These are phyloP conservation scores for Machimus atricapillus DNA, from an alignment of 2,888 invertebrate species.

Conservation along the genomic window DNA sequence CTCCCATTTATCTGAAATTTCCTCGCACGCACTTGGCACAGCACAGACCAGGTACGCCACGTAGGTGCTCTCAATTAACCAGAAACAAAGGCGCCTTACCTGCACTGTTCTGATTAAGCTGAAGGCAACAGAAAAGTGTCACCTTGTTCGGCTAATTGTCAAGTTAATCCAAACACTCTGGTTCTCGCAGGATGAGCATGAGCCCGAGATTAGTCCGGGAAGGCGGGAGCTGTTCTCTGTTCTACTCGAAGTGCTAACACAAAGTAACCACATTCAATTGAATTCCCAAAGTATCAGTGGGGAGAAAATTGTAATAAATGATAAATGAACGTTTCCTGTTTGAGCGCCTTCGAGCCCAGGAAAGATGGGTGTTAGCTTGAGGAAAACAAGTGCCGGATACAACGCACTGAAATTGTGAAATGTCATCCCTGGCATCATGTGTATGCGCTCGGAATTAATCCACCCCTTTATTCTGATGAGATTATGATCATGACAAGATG, in stretches of 20 bases:
- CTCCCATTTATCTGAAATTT: not conserved
- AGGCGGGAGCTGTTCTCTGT: not conserved
- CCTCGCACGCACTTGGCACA: not conserved
- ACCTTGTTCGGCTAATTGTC: conserved; percentile 3
- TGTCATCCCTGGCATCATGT: not conserved
- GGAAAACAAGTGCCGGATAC: conserved; percentile 23
- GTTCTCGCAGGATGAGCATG: not conserved
- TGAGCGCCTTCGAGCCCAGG: conserved; percentile 26
- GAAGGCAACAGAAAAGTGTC: conserved; percentile 16
- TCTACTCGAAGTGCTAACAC: not conserved
- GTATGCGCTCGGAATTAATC: conserved; percentile 24
- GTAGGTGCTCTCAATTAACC: not conserved
- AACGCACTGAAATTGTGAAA: conserved; percentile 3
- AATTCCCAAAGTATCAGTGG: conserved; percentile 36
- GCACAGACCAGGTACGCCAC: not conserved
- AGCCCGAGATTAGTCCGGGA: not conserved
- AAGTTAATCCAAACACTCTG: not conserved
- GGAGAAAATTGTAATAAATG: conserved; percentile 42
- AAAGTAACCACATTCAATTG: conserved; percentile 35
- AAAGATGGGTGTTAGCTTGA: conserved; percentile 12
- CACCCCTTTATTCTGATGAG: conserved; percentile 16
- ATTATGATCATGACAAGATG: conserved; percentile 12
- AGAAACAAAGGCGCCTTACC: not conserved
- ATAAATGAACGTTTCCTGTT: conserved; percentile 43
- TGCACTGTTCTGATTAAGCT: not conserved